Evolutionary conservation across 1,140 invertebrate species (phyloP), one percentile per base, ranked within the genome.

Genomic region (Eriocheir sinensis): DNA sequence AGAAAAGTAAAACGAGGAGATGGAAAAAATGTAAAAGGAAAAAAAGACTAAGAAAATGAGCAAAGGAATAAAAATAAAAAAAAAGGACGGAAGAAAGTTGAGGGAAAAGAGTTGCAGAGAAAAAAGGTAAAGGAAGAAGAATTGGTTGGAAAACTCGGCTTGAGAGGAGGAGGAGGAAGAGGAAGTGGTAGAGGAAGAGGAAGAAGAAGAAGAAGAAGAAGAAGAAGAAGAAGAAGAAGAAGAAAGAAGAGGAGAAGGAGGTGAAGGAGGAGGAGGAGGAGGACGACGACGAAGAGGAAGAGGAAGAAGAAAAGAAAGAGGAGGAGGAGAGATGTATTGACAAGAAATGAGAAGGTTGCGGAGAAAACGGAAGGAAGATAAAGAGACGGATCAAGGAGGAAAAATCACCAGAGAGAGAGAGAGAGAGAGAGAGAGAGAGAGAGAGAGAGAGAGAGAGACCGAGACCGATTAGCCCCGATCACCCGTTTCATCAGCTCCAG

Each of bases 321-420:
- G 38, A 85, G 27, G 17, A 30, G 27, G 38, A 34, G 34, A 92
- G 53, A 36, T 44, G 34, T 9, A 92, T 41, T 9, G 90, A 86
- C 48, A 92, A 34, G 21, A 48, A 92, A 34, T 27, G 80, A 36
- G 80, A 36, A 27, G 27, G 80, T 8, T 4, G 27, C 4, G 27
- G 80, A 36, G 80, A 83, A 27, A 36, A 27, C 4, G 34, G 27
- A 27, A 83, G 80, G 27, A 27, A 83, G 80, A 83, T 4, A 83
- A 36, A 91, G 36, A 91, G 91, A 92, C 4, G 34, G 79, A 21
- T 9, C 9, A 21, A 72, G n/a, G n/a, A n/a, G n/a, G n/a, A n/a
- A n/a, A n/a, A n/a, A n/a, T n/a, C n/a, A n/a, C n/a, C n/a, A 85
- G 90, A 92, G 30, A 92, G 91, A 92, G 91, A 85, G 41, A 92